Conservation (phyloP, 2,113 vertebrate species). For the Entomyzon cyanotis region DNA sequence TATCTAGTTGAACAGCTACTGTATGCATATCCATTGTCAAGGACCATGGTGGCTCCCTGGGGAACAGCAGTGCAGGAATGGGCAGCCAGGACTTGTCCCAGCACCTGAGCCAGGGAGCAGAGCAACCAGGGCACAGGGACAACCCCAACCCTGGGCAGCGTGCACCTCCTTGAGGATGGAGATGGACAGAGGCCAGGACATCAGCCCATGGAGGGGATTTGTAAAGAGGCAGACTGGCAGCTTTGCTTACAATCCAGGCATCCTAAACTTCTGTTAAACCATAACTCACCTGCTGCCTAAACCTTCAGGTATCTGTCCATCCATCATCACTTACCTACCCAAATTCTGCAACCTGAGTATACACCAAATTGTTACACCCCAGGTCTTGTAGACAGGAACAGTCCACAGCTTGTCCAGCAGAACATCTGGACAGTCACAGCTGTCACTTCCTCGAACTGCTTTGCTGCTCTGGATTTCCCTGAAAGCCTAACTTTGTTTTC, state of each 20-base stretch:
- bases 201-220: background rate
- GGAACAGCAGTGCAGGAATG: background rate
- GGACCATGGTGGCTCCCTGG: background rate
- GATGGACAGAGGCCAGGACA: background rate
- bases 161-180: background rate
- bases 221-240: background rate
- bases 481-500: background rate
- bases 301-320: background rate
- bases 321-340: background rate
- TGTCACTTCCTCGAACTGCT: background rate
- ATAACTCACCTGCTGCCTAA: background rate
- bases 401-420: background rate
- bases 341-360: background rate
- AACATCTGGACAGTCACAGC: background rate
- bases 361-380: background rate
- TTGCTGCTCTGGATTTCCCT: background rate
- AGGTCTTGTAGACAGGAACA: background rate
- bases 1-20: background rate
- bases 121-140: background rate
- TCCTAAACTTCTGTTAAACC: background rate
- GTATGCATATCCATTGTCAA: background rate
- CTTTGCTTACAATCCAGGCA: background rate
- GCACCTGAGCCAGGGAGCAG: background rate
- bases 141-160: background rate
- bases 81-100: background rate